Percentiles rank a stretch among this genome's conserved stretches.
phyloP scores from a whole-genome alignment of 1,140 invertebrate genomes.

The Lanistes nyassanus region DNA sequence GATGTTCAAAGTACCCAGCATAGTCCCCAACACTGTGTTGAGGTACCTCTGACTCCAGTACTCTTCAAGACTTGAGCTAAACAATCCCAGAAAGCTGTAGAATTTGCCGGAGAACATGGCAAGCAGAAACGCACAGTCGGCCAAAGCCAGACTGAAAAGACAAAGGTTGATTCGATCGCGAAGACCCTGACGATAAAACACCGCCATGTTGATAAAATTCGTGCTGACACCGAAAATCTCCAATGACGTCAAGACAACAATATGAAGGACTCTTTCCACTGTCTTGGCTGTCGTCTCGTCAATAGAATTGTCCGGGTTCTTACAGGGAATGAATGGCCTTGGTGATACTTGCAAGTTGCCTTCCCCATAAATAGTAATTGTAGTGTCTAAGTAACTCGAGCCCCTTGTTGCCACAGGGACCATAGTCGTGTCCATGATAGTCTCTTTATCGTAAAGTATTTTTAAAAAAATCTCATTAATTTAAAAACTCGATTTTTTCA shows the following conservation, averaged over 20 bases:
- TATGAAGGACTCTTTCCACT: neutral
- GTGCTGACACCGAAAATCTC: conserved; percentile 16
- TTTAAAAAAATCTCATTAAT: too few species aligned
- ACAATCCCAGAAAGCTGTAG: conserved; percentile 15
- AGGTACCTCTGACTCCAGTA: conserved; percentile 22
- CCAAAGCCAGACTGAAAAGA: conserved; percentile 9
- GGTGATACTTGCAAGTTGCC: too few species aligned
- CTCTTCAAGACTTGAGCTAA: neutral
- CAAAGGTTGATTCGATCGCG: conserved; percentile 12
- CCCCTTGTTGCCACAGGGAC: too few species aligned
- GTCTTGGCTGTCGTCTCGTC: neutral
- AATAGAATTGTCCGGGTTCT: conserved; percentile 2
- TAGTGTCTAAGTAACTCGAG: too few species aligned
- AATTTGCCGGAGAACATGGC: neutral
- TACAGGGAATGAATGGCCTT: neutral
- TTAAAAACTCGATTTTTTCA: too few species aligned
- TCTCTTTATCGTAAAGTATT: too few species aligned
- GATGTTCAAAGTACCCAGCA: conserved; percentile 3
- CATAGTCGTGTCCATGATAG: too few species aligned
- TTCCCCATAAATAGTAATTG: too few species aligned
- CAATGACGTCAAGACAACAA: neutral
- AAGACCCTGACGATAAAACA: conserved; percentile 14
- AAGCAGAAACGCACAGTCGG: conserved; percentile 9
- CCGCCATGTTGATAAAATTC: conserved; percentile 13
- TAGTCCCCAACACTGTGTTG: neutral